These are phyloP conservation scores for Emesis furor DNA, from an alignment of 2,888 invertebrate genomes.

Conservation along the genomic window DNA sequence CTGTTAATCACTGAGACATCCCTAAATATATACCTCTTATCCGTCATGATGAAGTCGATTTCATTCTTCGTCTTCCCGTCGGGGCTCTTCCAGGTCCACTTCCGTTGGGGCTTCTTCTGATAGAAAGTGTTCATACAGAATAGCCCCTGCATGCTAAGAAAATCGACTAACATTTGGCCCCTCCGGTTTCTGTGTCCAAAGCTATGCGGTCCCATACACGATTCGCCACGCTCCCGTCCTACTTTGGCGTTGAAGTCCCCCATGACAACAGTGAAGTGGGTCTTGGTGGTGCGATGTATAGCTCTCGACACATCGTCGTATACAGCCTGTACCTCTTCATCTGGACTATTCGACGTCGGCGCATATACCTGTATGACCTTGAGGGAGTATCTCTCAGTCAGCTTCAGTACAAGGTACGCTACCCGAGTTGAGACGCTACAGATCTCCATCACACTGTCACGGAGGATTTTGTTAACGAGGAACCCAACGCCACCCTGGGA, in stretches of 20 bases:
- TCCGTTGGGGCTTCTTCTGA: slow-evolving; percentile 40
- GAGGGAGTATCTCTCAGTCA: slow-evolving; percentile 44
- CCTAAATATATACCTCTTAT: slow-evolving; percentile 24
- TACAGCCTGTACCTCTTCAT: slow-evolving; percentile 46
- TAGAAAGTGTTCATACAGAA: slow-evolving; percentile 47
- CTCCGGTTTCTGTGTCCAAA: slow-evolving; percentile 18
- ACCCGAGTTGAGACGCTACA: slow-evolving; percentile 41
- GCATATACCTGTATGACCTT: slow-evolving; percentile 54
- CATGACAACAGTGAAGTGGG: neutral
- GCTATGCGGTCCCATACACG: neutral
- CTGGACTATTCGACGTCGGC: slow-evolving; percentile 42
- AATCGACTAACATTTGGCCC: slow-evolving; percentile 16
- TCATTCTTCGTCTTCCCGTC: slow-evolving; percentile 30
- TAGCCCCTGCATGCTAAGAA: slow-evolving; percentile 24
- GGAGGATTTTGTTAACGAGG: slow-evolving; percentile 51
- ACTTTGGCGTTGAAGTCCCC: slow-evolving; percentile 10
- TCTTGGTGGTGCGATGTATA: neutral
- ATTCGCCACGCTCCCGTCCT: neutral
- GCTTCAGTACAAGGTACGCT: slow-evolving; percentile 49
- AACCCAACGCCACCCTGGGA: slow-evolving; percentile 64
- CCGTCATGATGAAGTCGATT: slow-evolving; percentile 29
- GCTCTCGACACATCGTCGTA: slow-evolving; percentile 33
- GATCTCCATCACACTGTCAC: slow-evolving; percentile 41
- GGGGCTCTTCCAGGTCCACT: slow-evolving; percentile 34
- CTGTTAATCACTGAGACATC: neutral